Evolutionary conservation across 2,888 invertebrate genomes (phyloP), one percentile per base, ranked within the genome.

Genomic region (Neuroscelio doddi): DNA sequence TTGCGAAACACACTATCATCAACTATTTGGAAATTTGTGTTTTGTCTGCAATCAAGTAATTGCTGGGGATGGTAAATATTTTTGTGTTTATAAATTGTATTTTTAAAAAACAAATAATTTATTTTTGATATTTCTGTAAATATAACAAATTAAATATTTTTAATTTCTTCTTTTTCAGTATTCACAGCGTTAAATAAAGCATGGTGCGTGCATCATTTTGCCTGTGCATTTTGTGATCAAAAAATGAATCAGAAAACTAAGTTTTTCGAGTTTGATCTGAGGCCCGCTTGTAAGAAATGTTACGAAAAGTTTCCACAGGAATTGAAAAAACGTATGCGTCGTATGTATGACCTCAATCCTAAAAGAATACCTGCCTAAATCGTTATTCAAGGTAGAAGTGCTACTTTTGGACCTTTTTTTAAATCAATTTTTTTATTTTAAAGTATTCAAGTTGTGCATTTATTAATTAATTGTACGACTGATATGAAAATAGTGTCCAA

Each of bases 121-220:
- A 32, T 56, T 41, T 56, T 38, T n/a, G 38, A 9, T 41, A 42
- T 55, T 46, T 58, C 36, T n/a, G n/a, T n/a, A 16, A 27, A 39
- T 63, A 17, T 50, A 78, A 51, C 9, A n/a, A 26, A 14, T 17
- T 1, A 24, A 15, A 4, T 24, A 39, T 44, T 39, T n/a, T n/a
- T n/a, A n/a, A n/a, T 67, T 41, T 34, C 15, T 46, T n/a, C 36
- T 21, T 29, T 85, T 87, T 26, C 86, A 97, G 97, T 97, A 53
- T 98, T 99, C 86, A 97, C 96, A 68, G 98, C 98, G 30, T 87
- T 98, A 82, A 98, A 98, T 87, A 99, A 99, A 87, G 96, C 97
- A 38, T 99, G 98, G 98, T 99, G 98, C 86, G 95, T 96, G 49
- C 94, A 98, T 84, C 99, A 99, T 86, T 99, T 99, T 86, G 95